phyloP scores from a whole-genome alignment of 2,113 vertebrate genomes.

The Xenus cinereus region DNA sequence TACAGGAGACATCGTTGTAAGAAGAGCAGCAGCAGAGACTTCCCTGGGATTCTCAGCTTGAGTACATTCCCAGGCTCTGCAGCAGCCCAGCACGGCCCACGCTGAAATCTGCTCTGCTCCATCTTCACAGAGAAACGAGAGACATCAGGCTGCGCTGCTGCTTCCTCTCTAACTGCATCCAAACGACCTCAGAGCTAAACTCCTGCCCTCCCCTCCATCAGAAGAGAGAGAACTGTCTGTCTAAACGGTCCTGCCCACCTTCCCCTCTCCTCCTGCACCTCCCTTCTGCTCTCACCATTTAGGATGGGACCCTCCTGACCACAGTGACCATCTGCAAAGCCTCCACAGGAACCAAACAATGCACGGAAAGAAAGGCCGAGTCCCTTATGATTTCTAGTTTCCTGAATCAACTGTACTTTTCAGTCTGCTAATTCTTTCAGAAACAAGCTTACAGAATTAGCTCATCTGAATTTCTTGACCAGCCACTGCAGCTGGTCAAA shows the following conservation, averaged over 20 bases:
- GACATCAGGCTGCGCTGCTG: not conserved
- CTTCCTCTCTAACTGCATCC: not conserved
- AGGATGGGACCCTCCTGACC: not conserved
- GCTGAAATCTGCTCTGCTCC: not conserved
- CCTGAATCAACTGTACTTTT: not conserved
- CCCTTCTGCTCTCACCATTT: not conserved
- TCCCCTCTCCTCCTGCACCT: not conserved
- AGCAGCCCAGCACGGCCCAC: not conserved
- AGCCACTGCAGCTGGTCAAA: not conserved
- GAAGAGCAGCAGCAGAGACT: not conserved
- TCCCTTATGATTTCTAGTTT: not conserved
- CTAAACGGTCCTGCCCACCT: not conserved
- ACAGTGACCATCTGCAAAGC: not conserved
- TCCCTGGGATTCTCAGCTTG: not conserved
- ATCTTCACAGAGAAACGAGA: not conserved
- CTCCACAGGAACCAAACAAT: not conserved
- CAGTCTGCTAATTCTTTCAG: not conserved
- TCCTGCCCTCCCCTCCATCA: not conserved
- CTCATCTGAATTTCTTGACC: not conserved
- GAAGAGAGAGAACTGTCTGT: not conserved
- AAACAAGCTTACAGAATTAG: not conserved
- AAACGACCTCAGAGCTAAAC: not conserved
- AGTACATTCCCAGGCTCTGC: not conserved
- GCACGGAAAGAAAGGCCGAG: not conserved
- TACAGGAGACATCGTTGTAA: fast-evolving